phyloP scores from a whole-genome alignment of 2,888 invertebrate species.

The Patella ulyssiponensis region DNA sequence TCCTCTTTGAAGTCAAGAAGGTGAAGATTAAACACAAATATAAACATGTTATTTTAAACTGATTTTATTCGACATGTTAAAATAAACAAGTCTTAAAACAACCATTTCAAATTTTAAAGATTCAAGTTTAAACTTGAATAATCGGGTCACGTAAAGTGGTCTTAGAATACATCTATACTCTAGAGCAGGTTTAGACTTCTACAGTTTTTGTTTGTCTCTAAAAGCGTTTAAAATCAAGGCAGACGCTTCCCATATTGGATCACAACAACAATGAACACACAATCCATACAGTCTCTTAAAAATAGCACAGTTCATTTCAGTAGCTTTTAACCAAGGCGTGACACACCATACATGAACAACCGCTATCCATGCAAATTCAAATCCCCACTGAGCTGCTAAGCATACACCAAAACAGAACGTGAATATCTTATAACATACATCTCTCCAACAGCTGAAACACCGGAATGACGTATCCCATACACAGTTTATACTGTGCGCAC shows the following conservation, averaged over 20 bases:
- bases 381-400: constrained; percentile 76
- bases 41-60: too few species aligned
- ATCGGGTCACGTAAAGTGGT: too few species aligned
- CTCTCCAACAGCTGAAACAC: constrained; percentile 78
- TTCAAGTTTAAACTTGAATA: too few species aligned
- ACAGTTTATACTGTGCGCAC: constrained; percentile 75
- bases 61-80: too few species aligned
- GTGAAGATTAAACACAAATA: too few species aligned
- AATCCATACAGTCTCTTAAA: constrained; percentile 67
- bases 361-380: constrained; percentile 74
- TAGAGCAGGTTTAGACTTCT: too few species aligned
- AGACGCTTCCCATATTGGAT: constrained; percentile 79
- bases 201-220: constrained; percentile 12
- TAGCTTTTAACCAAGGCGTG: constrained; percentile 78
- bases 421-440: constrained; percentile 80
- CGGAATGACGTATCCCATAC: constrained; percentile 79
- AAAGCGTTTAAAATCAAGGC: constrained; percentile 39
- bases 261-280: constrained; percentile 72
- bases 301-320: constrained; percentile 76
- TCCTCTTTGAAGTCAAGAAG: too few species aligned
- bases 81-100: too few species aligned
- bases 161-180: too few species aligned
- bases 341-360: constrained; percentile 80
- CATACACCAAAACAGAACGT: constrained; percentile 79
- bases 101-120: too few species aligned